A percentile compares a stretch with the other conserved stretches of the same genome.
Evolutionary conservation across 2,888 invertebrate species (phyloP).

Genomic region (Brassicogethes aeneus): DNA sequence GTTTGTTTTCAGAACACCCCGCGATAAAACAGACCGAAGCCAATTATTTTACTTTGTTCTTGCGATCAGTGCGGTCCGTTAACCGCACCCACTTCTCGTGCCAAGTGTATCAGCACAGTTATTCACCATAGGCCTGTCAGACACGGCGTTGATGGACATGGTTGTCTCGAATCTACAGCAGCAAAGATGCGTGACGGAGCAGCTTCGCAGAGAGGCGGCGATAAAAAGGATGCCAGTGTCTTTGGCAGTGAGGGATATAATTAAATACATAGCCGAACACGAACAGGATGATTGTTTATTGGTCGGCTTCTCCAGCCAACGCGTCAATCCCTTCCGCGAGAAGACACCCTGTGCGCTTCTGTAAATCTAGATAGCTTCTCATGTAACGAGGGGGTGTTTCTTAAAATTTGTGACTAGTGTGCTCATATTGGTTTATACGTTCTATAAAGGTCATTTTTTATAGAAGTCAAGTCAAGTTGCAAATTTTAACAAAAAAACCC

Average conservation of each 20-base stretch:
- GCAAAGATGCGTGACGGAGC: constrained; percentile 88
- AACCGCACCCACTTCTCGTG: constrained; percentile 10
- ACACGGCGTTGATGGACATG: constrained; percentile 85
- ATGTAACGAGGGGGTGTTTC: too few species aligned
- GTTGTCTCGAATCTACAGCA: constrained; percentile 91
- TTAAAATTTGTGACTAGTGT: too few species aligned
- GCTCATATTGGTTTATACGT: too few species aligned
- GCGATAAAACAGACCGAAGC: too few species aligned
- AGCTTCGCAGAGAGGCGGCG: constrained; percentile 83
- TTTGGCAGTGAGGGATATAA: constrained; percentile 85
- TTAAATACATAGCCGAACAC: constrained; percentile 84
- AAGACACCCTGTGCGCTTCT: constrained; percentile 82
- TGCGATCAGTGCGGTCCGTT: constrained; percentile 1
- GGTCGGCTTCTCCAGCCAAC: constrained; percentile 88
- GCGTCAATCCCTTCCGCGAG: constrained; percentile 92
- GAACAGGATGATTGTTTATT: constrained; percentile 89
- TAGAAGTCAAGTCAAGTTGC: too few species aligned
- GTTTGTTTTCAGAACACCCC: too few species aligned
- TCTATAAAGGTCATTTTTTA: too few species aligned
- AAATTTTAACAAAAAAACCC: too few species aligned
- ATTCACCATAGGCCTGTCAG: constrained; percentile 76
- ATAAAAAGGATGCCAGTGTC: constrained; percentile 81
- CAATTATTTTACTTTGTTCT: neutral
- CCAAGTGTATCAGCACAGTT: constrained; percentile 5
- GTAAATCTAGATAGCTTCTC: constrained; percentile 42